A percentile compares a stretch with the other conserved stretches of the same genome.
Conservation (phyloP, 2,797 vertebrate species). For the Psittacula derbiana region DNA sequence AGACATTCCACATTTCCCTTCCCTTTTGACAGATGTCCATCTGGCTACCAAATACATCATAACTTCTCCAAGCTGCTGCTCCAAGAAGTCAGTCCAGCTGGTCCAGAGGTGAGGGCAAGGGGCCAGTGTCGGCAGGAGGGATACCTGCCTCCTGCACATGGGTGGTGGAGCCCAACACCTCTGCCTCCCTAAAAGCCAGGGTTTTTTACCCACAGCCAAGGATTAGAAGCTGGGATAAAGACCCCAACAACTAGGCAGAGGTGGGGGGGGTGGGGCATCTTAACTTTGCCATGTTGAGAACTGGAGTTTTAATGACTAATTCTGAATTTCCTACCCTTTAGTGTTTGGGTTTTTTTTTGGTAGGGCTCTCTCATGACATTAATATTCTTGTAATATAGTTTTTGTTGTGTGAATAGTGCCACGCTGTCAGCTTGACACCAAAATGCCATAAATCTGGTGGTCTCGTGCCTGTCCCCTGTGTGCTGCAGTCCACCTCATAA, state of each 20-base stretch:
- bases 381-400: not conserved
- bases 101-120: not conserved
- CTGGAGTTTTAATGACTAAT: not conserved
- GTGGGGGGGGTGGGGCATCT: not conserved
- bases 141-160: not conserved
- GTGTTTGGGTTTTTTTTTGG: not conserved
- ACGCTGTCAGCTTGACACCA: slow-evolving; percentile 31
- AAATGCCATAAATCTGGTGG: slow-evolving; percentile 61
- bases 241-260: not conserved
- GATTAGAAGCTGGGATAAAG: not conserved
- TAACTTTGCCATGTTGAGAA: not conserved
- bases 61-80: not conserved
- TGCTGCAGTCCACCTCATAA: slow-evolving; percentile 68
- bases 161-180: not conserved
- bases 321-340: not conserved
- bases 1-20: not conserved
- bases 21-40: not conserved
- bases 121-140: not conserved
- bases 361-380: fast-evolving
- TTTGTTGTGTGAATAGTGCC: slow-evolving; percentile 38
- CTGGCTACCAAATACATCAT: not conserved
- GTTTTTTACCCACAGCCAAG: not conserved
- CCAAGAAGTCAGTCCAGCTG: not conserved
- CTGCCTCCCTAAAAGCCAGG: not conserved
- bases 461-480: slow-evolving; percentile 48